Evolutionary conservation across 2,113 vertebrate species (phyloP), one percentile per base, ranked within the genome.

Genomic region (Hippoglossus stenolepis): DNA sequence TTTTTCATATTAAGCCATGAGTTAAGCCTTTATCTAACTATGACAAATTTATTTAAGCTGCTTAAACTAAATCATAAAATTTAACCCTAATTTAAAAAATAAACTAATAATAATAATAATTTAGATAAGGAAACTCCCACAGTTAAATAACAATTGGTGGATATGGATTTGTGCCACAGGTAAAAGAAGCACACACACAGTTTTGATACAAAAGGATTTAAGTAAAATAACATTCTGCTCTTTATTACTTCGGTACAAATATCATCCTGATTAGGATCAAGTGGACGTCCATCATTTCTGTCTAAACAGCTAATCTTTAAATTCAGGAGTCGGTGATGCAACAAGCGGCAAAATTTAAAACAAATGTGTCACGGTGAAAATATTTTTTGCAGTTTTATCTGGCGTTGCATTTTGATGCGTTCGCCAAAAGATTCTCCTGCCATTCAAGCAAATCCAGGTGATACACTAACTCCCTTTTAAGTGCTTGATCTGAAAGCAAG

Each of bases 401-500:
- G 73, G 77, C 56, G 51, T 65, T 54, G 43, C 63, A 69, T 75
- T 58, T 80, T 60, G 51, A 71, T 59, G 26, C 28, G 12, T 82
- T 82, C 79, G 76, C 83, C 80, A 82, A 77, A 86, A 83, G 75
- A 85, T 77, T 85, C 69, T 84, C 77, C 84, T 84, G 84, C 85
- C 84, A 80, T 83, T 83, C 83, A 89, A 72, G 73, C 75, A 84
- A 89, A 91, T 87, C 85, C 80, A 83, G 82, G 88, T 83, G 86
- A 86, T 85, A 74, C 82, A 85, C 67, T 82, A 84, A 85, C 83
- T 86, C 86, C 82, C 68, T 77, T 89, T 74, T 81, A 86, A 89
- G 86, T 90, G 82, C 80, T 65, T 87, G 77, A 89, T 91, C 85
- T 85, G 80, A 91, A 89, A 80, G 73, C 77, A 80, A 88, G 87